These are phyloP conservation scores for Linyphia triangularis DNA, from an alignment of 2,888 invertebrate species.

Conservation along the genomic window DNA sequence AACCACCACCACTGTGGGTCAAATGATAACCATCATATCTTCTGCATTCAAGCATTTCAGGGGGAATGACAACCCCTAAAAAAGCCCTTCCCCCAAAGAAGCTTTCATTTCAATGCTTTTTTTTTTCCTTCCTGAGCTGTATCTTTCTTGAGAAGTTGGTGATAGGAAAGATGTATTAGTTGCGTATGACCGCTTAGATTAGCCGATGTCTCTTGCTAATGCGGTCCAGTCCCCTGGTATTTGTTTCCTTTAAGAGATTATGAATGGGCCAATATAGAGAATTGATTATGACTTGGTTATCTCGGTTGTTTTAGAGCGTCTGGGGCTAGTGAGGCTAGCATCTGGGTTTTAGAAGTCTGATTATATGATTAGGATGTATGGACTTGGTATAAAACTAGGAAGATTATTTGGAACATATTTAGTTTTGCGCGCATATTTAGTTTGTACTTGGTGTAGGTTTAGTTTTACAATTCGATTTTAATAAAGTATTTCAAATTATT, in stretches of 20 bases:
- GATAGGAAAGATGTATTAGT: slow-evolving; percentile 35
- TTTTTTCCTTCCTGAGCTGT: slow-evolving; percentile 19
- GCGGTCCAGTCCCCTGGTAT: background rate
- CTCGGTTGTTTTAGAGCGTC: slow-evolving; percentile 4
- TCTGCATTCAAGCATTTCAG: background rate
- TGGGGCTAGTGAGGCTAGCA: no score
- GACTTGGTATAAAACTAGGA: no score
- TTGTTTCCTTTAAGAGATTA: slow-evolving; percentile 40
- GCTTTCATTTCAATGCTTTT: background rate
- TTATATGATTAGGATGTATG: no score
- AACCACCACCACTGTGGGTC: background rate
- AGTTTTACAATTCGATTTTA: no score
- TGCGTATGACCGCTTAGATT: slow-evolving; percentile 19
- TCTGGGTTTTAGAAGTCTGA: no score
- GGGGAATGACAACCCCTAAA: background rate
- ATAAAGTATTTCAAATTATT: background rate
- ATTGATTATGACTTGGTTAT: slow-evolving; percentile 58
- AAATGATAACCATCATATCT: background rate
- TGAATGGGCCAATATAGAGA: slow-evolving; percentile 27
- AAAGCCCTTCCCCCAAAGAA: slow-evolving; percentile 4
- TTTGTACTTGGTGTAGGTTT: no score
- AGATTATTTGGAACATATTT: no score
- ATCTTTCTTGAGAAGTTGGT: slow-evolving; percentile 20
- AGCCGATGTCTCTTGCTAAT: slow-evolving; percentile 1
- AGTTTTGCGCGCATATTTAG: no score